phyloP scores from a whole-genome alignment of 2,113 vertebrate genomes.

The Hemiscyllium ocellatum region DNA sequence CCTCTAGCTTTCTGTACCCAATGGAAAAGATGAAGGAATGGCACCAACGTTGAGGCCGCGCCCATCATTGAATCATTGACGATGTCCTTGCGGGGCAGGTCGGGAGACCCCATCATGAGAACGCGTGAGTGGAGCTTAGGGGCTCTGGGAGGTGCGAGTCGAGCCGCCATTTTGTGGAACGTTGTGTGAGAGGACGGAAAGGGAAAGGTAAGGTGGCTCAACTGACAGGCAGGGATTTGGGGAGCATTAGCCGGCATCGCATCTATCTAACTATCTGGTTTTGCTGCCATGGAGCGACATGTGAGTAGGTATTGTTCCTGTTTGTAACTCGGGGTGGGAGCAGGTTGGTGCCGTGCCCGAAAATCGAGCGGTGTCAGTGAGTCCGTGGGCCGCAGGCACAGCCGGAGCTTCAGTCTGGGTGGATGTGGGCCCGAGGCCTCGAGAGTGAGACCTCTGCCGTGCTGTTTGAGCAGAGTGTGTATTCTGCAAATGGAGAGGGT shows the following conservation, averaged over 20 bases:
- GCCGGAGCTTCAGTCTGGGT: neutral
- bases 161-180: slow-evolving; percentile 27
- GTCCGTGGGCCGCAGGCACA: neutral
- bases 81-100: slow-evolving; percentile 57
- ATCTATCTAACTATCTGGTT: neutral
- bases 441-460: too few species aligned
- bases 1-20: neutral
- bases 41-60: neutral
- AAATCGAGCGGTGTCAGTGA: neutral
- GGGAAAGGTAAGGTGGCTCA: slow-evolving; percentile 36
- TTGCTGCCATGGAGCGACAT: slow-evolving; percentile 39
- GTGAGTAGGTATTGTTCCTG: neutral
- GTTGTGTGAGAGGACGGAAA: slow-evolving; percentile 21
- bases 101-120: slow-evolving; percentile 65
- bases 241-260: neutral
- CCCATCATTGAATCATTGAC: slow-evolving; percentile 11
- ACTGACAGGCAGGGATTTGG: slow-evolving; percentile 36
- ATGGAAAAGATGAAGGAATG: neutral
- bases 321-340: slow-evolving; percentile 39
- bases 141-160: slow-evolving; percentile 42
- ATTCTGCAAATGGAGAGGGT: neutral
- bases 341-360: neutral
- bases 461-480: neutral
- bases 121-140: slow-evolving; percentile 41
- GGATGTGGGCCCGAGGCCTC: neutral